Evolutionary conservation across 2,888 invertebrate species (phyloP), one percentile per base, ranked within the genome.

Genomic region (Plusia festucae): DNA sequence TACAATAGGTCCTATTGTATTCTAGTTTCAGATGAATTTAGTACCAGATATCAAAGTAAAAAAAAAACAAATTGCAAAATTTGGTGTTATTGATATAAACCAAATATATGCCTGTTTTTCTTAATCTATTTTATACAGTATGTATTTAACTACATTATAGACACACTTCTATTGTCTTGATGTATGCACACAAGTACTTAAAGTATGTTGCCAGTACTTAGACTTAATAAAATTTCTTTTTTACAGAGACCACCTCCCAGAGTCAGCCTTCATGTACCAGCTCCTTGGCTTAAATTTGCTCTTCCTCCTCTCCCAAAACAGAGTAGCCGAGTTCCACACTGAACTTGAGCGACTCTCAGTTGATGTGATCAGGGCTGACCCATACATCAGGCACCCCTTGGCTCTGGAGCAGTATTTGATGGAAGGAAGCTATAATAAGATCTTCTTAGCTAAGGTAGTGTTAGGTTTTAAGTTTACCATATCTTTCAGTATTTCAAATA

Each of bases 371-470:
- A 97, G 99, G 88, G 97, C 97, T 58, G 99, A 99, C 89, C 97
- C 98, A 18, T 99, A 99, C 90, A 99, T 99, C 65, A 96, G 97
- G 71, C 99, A 99, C 87, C 99, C 99, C 0, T 96, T 99, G 13
- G 98, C 98, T 9, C 96, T 99, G 85, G 99, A 99, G 86, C 99
- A 99, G 90, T 99, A 99, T 90, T 96, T 99, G 61, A 99, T 99
- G 99, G 99, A 99, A 91, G 99, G 99, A 55, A 98, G 99, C 79
- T 99, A 99, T 89, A 99, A 99, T 90, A 99, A 99, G 93, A 98
- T 99, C 63, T 99, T 99, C 88, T 95, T 98, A 80, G 98, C 98
- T 0, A 98, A 98, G 92, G 97, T 96, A 30, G 8, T 9, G 9
- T 30, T 9, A 30, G 9, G 30, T 30, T 9, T 9, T 1, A 27